Evolutionary conservation across 2,113 vertebrate species (phyloP), one percentile per base, ranked within the genome.

Genomic region (Herpetotheres cachinnans): DNA sequence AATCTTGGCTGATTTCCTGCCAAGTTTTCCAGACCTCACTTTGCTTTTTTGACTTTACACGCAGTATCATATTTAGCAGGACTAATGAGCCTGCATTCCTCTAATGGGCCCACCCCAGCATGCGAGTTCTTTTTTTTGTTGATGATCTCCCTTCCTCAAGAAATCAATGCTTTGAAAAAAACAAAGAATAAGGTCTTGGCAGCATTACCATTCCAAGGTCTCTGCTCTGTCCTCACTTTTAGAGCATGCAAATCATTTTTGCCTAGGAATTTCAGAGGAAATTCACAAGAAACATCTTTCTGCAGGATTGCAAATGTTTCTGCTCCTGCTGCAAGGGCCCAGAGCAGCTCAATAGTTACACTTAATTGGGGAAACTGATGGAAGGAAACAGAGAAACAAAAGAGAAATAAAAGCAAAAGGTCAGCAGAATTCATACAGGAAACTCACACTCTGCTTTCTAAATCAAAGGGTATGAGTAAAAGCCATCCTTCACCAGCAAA

Each of bases 61-160:
- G 1, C 49, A 65, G 54, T 69, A 89, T 93, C 90, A 74, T 52
- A 83, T 96, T 97, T 86, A 97, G 96, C 76, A 95, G 91, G 67
- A 77, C 91, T 97, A 97, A 97, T 89, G 95, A 97, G 82, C 65
- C 93, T 86, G 38, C 85, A 91, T 96, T 97, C 95, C 79, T 93
- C 91, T 79, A 86, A 91, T 69, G 82, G 91, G 77, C 71, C 73
- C 80, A 76, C 70, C 73, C 77, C 95, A 96, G 91, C 77, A 63
- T 63, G 89, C 17, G 79, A 82, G 58, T 42, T 42, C 42, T 42
- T 14, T 42, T 42, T 42, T 82, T 81, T 78, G 62, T 42, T 89
- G 85, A 87, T 81, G 76, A 87, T 58, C 79, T 94, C 24, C 27
- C 20, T 78, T 94, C 65, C 86, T 73, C 84, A 52, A 94, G 55